A percentile compares a stretch with the other conserved stretches of the same genome.
phyloP scores from a whole-genome alignment of 1,140 invertebrate species.

The Calephelis virginiensis region DNA sequence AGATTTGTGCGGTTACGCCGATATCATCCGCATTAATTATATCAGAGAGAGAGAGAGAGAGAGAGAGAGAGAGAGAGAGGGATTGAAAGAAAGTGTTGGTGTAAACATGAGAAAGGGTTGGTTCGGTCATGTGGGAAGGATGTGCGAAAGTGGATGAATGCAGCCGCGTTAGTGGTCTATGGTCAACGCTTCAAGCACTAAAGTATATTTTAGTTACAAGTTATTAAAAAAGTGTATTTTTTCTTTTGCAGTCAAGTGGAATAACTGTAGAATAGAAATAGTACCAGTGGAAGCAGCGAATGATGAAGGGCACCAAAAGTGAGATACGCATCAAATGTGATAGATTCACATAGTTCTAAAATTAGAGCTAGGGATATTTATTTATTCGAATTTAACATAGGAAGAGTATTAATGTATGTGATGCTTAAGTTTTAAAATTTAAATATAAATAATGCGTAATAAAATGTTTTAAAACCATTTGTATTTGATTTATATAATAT shows the following conservation, averaged over 20 bases:
- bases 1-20: too few species aligned
- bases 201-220: background rate
- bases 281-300: slow-evolving; percentile 53
- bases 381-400: slow-evolving; percentile 28
- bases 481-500: background rate
- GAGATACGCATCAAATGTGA: slow-evolving; percentile 23
- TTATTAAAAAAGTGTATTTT: slow-evolving; percentile 10
- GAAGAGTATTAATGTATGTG: slow-evolving; percentile 32
- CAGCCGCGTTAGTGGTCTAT: too few species aligned
- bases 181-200: too few species aligned
- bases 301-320: slow-evolving; percentile 38
- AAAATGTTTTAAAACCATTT: background rate
- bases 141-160: too few species aligned
- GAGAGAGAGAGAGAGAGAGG: too few species aligned
- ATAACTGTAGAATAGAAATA: slow-evolving; percentile 42
- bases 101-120: too few species aligned
- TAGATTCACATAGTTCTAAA: slow-evolving; percentile 22
- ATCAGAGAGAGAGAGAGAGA: too few species aligned
- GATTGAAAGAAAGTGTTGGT: too few species aligned
- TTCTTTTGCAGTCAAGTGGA: slow-evolving; percentile 64
- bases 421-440: slow-evolving; percentile 42
- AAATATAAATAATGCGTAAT: slow-evolving; percentile 22
- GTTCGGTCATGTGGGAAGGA: too few species aligned
- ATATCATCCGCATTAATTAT: too few species aligned
- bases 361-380: slow-evolving; percentile 43